Base-by-base conservation (phyloP, 1,140 invertebrate species). In the Metaphire vulgaris region DNA sequence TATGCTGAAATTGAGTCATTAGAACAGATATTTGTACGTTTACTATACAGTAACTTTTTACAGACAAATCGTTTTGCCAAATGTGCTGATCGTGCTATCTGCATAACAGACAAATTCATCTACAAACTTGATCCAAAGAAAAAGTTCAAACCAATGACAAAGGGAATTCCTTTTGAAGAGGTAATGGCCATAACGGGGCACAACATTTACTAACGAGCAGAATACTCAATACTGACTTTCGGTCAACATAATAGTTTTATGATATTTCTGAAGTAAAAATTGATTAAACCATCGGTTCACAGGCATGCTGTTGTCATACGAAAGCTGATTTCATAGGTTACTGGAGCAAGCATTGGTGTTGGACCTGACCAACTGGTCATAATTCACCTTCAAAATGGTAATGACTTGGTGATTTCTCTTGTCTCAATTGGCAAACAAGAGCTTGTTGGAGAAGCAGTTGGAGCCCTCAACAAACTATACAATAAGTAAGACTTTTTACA, bases 321-420 rank as follows among this genome's bases (percentile, higher is more conserved):
- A n/a, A n/a, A n/a, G n/a, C n/a, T n/a, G n/a, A n/a, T n/a, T n/a
- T 76, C 77, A 21, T 80, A 92, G 89, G 88, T 95, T 1, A 92
- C 92, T 21, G 91, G 92, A 2, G 81, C 95, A 0, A 93, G 91
- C 81, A 88, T 95, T 0, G 92, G 90, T 21, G 90, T 92, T 21
- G 92, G 91, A 0, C 89, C 88, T 78, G 96, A 97, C 84, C 95
- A 97, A 83, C 88, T 98, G 72, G 90, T 96, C 74, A 91, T 95
- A 2, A 90, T 98, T 79, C 95, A 97, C 84, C 91, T 96, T 1
- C 90, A 91, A 78, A 90, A 90, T 30, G 92, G 93, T 28, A 96
- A 97, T 85, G 96, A 98, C 86, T 90, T 98, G 81, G 90, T 98
- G 33, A 89, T 97, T 2, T 91, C 92, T 2, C 87, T 96, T 66